These are phyloP conservation scores for Homarus americanus DNA, from an alignment of 1,140 invertebrate species.

Conservation along the genomic window DNA sequence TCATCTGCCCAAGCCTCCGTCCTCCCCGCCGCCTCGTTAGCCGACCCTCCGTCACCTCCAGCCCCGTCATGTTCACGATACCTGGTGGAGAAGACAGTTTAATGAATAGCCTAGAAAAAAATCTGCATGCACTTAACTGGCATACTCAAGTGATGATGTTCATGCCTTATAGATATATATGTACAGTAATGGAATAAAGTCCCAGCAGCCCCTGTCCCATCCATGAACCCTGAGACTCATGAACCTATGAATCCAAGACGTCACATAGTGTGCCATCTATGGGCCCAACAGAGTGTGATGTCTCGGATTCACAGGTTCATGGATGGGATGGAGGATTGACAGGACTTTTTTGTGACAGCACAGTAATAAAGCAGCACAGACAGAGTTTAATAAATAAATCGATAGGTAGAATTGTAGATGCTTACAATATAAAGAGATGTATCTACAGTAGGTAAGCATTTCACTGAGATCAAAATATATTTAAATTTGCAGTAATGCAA, in stretches of 20 bases:
- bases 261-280: not conserved
- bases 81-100: slow-evolving; percentile 2
- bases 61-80: slow-evolving; percentile 54
- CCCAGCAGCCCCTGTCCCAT: no score
- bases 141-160: not conserved
- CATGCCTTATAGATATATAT: not conserved
- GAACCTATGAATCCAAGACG: not conserved
- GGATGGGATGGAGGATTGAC: no score
- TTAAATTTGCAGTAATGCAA: no score
- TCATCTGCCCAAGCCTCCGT: slow-evolving; percentile 60
- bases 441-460: no score
- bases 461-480: no score
- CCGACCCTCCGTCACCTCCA: slow-evolving; percentile 57
- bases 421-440: no score
- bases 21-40: slow-evolving; percentile 58
- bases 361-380: no score
- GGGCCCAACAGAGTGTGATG: not conserved
- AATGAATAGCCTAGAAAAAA: not conserved
- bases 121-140: not conserved
- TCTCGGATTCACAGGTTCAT: no score
- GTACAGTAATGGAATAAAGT: no score
- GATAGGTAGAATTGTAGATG: no score
- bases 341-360: no score
- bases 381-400: no score
- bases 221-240: not conserved